Evolutionary conservation across 2,797 vertebrate species (phyloP), one percentile per base, ranked within the genome.

Genomic region (Mallotus villosus): DNA sequence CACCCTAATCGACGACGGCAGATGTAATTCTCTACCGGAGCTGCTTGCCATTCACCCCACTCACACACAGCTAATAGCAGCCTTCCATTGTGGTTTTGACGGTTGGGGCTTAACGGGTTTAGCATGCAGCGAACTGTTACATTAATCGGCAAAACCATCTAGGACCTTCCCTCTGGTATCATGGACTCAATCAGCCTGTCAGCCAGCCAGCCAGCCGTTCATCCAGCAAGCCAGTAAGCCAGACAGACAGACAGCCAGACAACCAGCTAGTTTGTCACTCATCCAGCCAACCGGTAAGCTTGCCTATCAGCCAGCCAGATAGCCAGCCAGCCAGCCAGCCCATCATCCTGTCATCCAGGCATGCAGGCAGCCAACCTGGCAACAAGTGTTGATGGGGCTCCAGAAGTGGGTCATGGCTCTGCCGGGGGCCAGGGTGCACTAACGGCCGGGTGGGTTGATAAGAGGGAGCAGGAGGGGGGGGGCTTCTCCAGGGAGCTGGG

Each of bases 371-470:
- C 41, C 41, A 58, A n/a, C 55, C 41, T 25, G 22, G 21, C 12
- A 65, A 16, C 57, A 75, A 74, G 74, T 74, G 76, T 71, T 74
- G 63, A 74, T 85, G 72, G 21, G 74, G 72, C 70, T 73, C 49
- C 27, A 74, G 79, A 91, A 88, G 79, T 84, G 78, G 82, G 85
- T 87, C 87, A 84, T 74, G 53, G 72, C 62, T 71, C 72, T 67
- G 71, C 73, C 78, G 59, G 70, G 67, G 77, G 74, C 78, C 62
- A 69, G 63, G 69, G 70, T 61, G 63, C 63, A 60, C 74, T 59
- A 73, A 63, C 70, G 12, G n/a, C 25, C 25, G 69, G 73, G 67
- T 72, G 22, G 73, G 81, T 71, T 63, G 41, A 46, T 46, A 46
- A 46, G 41, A 12, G 14, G 41, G 41, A 46, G 41, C 32, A 34